Evolutionary conservation across 2,888 invertebrate species (phyloP).

Genomic region (Zygaena filipendulae): DNA sequence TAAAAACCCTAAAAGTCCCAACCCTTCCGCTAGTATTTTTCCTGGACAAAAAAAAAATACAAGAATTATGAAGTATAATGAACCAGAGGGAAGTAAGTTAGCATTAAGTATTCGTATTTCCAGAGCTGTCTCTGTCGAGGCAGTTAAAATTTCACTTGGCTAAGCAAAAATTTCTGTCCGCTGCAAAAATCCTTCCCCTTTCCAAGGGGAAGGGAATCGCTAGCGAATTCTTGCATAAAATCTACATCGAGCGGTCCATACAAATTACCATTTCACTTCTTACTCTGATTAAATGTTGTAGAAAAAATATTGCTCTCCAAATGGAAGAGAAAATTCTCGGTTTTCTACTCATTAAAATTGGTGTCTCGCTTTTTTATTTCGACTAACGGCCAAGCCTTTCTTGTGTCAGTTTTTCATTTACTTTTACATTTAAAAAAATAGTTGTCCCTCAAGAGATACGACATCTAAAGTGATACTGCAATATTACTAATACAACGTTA

Average conservation of each 20-base stretch:
- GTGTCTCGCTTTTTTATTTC: conserved; percentile 50
- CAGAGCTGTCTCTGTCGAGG: conserved; percentile 63
- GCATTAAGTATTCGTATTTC: conserved; percentile 65
- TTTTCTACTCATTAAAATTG: conserved; percentile 65
- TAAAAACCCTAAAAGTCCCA: conserved; percentile 1
- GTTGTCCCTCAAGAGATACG: no score
- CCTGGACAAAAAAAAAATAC: no score
- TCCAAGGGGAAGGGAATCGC: conserved; percentile 52
- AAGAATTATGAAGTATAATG: conserved; percentile 66
- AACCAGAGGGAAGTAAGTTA: conserved; percentile 63
- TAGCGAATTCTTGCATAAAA: conserved; percentile 67
- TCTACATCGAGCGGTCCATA: conserved; percentile 68
- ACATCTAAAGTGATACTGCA: no score
- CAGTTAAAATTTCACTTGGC: conserved; percentile 69
- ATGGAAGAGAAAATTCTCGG: conserved; percentile 63
- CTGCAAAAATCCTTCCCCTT: conserved; percentile 63
- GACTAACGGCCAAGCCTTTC: conserved; percentile 20
- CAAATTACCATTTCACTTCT: conserved; percentile 68
- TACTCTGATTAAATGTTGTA: conserved; percentile 69
- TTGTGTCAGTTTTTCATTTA: no score
- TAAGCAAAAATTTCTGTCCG: conserved; percentile 68
- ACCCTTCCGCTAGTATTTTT: not conserved
- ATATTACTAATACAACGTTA: no score
- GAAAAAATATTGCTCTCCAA: conserved; percentile 66
- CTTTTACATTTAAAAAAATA: no score